Base-by-base conservation (phyloP, 2,113 vertebrate genomes). In the Cyanistes caeruleus region DNA sequence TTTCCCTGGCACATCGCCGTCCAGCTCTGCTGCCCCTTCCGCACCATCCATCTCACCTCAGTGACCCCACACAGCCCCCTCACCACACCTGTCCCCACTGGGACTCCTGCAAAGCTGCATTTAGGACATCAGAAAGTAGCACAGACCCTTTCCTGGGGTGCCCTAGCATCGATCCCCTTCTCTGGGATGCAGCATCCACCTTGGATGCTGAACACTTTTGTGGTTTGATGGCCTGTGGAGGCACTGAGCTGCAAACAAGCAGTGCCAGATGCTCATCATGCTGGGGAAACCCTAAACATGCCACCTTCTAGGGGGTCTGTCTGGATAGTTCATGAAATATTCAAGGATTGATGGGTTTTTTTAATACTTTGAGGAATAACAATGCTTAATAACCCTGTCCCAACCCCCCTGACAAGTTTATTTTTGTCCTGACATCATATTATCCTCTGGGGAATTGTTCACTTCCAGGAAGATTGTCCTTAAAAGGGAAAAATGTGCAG, bases 121-220 rank as follows among this genome's bases (percentile, higher is more conserved):
- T 25, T 31, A 68, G 25, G 60, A 60, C 55, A 76, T 21, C 13
- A 49, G 2, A 17, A 46, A 67, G 49, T 2, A 63, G 52, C 80
- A 83, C 44, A 68, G 44, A 24, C 4, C 20, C 23, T 83, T 52
- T 10, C 49, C 52, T 39, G 48, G 7, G 18, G 20, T 51, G 43
- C 4, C 27, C n/a, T 62, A 52, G 30, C 63, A 39, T 11, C 0
- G 0, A 48, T 22, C 4, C 24, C 9, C n/a, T 25, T 14, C 7
- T 21, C n/a, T 59, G 67, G 37, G 59, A 49, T 7, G 13, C 22
- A 64, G 41, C 0, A 2, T 28, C 48, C 23, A 5, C 19, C 55
- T 62, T 24, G 44, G 16, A 21, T 23, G 22, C 52, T 51, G 60
- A 67, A 62, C 65, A 33, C 5, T 70, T 12, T 19, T 1, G 1